These are phyloP conservation scores for Daktulosphaira vitifoliae DNA, from an alignment of 1,140 invertebrate genomes.

Conservation along the genomic window DNA sequence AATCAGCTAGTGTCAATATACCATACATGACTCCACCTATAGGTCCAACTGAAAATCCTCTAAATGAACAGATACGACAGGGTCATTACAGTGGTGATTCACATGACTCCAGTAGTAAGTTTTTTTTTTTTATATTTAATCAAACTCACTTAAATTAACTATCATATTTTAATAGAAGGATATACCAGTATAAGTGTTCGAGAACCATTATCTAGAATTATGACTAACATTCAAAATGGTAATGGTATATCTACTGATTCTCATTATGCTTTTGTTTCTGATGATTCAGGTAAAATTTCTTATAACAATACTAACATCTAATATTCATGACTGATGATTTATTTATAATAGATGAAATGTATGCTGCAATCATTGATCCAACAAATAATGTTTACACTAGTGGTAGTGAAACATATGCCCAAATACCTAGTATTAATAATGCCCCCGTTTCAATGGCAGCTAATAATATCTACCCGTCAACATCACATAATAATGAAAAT, in stretches of 20 bases:
- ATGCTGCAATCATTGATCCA: slow-evolving; percentile 77
- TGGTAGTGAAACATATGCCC: slow-evolving; percentile 80
- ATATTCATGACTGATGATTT: not conserved
- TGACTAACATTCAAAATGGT: slow-evolving; percentile 45
- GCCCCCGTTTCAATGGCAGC: slow-evolving; percentile 45
- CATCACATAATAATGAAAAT: slow-evolving; percentile 13
- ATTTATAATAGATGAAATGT: slow-evolving; percentile 75
- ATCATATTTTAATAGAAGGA: slow-evolving; percentile 51
- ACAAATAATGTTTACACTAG: slow-evolving; percentile 60
- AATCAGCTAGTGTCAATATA: slow-evolving; percentile 76
- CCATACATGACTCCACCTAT: slow-evolving; percentile 82
- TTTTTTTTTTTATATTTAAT: slow-evolving; percentile 7
- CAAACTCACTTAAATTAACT: not conserved
- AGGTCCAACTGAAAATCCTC: slow-evolving; percentile 31
- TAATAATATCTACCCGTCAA: slow-evolving; percentile 41
- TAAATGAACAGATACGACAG: slow-evolving; percentile 43
- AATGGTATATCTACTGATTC: slow-evolving; percentile 46
- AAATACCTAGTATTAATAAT: slow-evolving; percentile 50
- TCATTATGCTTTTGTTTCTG: slow-evolving; percentile 73
- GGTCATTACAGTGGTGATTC: slow-evolving; percentile 73
- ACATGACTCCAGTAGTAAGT: slow-evolving; percentile 69
- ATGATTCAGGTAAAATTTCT: slow-evolving; percentile 62
- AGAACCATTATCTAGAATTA: slow-evolving; percentile 69
- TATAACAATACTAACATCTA: no score
- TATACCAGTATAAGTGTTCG: slow-evolving; percentile 85